A percentile compares a stretch with the other conserved stretches of the same genome.
Conservation (phyloP, 2,888 invertebrate species). For the Lissonota sp. region DNA sequence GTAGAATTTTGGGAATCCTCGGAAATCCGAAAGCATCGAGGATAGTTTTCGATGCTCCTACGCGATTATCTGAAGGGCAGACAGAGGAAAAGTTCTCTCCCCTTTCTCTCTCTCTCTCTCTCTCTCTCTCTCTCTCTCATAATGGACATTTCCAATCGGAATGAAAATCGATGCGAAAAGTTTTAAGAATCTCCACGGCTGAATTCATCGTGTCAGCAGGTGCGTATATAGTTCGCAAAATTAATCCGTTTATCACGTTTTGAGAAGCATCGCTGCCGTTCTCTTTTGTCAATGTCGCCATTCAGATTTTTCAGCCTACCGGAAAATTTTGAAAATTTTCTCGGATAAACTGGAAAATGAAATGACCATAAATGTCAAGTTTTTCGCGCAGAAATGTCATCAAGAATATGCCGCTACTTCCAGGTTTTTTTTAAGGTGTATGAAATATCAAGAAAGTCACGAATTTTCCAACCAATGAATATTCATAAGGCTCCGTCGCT, state of each 20-base stretch:
- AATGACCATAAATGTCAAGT: too few relatives aligned
- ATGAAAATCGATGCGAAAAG: slow-evolving; percentile 50
- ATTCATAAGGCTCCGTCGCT: slow-evolving; percentile 13
- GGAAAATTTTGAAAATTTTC: too few relatives aligned
- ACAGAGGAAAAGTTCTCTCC: too few relatives aligned
- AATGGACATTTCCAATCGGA: too few relatives aligned
- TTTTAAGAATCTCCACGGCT: slow-evolving; percentile 29
- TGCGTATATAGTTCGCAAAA: neutral
- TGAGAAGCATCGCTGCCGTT: slow-evolving; percentile 32
- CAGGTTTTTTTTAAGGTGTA: neutral
- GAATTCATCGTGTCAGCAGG: neutral
- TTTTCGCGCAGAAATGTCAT: slow-evolving; percentile 6
- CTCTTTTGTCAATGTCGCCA: too few relatives aligned
- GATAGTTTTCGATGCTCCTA: slow-evolving; percentile 7
- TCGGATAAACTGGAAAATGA: too few relatives aligned
- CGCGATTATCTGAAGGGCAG: slow-evolving; percentile 1
- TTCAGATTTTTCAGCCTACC: too few relatives aligned
- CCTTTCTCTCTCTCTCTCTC: too few relatives aligned
- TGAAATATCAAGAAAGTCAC: slow-evolving; percentile 1
- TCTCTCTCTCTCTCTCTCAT: too few relatives aligned
- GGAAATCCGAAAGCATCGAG: slow-evolving; percentile 15
- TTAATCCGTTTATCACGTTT: neutral
- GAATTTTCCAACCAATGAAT: slow-evolving; percentile 4
- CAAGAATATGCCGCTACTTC: slow-evolving; percentile 14
- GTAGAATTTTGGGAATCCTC: slow-evolving; percentile 59